These are phyloP conservation scores for Daboia siamensis DNA, from an alignment of 2,113 vertebrate species.

Conservation along the genomic window DNA sequence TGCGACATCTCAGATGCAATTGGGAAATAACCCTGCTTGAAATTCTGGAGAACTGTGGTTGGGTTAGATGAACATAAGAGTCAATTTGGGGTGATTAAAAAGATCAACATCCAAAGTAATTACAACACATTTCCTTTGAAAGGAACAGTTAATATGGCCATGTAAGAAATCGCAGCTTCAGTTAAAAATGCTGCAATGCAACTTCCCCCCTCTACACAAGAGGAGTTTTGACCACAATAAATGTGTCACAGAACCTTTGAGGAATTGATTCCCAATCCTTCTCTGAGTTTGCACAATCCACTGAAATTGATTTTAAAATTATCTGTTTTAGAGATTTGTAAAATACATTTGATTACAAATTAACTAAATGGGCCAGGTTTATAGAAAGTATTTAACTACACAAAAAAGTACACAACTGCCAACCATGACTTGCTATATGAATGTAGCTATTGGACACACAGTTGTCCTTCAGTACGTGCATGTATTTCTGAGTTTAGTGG, in stretches of 20 bases:
- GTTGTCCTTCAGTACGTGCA: background rate
- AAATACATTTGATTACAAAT: background rate
- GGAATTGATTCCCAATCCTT: background rate
- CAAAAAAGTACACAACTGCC: background rate
- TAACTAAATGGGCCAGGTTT: background rate
- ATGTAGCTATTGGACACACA: background rate
- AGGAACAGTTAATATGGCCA: background rate
- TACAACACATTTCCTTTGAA: slow-evolving; percentile 22
- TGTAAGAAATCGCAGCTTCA: slow-evolving; percentile 37
- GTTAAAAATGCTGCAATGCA: slow-evolving; percentile 18
- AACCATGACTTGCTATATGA: background rate
- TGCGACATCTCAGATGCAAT: background rate
- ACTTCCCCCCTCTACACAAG: slow-evolving; percentile 12
- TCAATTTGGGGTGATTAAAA: background rate
- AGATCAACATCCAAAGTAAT: background rate
- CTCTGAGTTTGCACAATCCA: background rate
- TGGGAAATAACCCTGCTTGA: background rate
- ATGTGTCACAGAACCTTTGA: background rate
- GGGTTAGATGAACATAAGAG: background rate
- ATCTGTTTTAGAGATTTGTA: background rate
- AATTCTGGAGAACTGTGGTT: background rate
- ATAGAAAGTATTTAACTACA: background rate
- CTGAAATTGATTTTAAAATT: background rate
- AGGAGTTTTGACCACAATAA: background rate
- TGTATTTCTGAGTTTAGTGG: background rate